These are phyloP conservation scores for Parauchenoglanis punctatus DNA, from an alignment of 2,797 vertebrate genomes.

Conservation along the genomic window DNA sequence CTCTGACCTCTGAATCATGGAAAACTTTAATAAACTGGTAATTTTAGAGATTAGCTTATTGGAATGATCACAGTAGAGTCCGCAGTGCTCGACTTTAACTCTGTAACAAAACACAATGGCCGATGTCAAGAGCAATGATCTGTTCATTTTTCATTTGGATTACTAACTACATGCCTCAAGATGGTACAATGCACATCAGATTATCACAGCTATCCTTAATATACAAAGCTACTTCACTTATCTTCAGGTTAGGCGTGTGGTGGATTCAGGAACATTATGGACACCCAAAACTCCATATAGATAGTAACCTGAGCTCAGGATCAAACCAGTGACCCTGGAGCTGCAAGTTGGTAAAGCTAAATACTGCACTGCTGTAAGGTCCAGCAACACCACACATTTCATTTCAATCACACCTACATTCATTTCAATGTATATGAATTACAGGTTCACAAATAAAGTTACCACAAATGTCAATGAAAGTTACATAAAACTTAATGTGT, in stretches of 20 bases:
- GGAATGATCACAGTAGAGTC: conserved; percentile 29
- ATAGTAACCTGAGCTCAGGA: neutral
- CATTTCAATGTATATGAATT: neutral
- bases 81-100: neutral
- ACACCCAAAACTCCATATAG: neutral
- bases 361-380: neutral
- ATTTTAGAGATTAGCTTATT: conserved; percentile 41
- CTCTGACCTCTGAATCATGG: conserved; percentile 45
- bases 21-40: conserved; percentile 50
- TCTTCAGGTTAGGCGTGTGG: neutral
- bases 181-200: neutral
- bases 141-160: neutral
- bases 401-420: neutral
- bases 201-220: neutral
- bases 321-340: neutral
- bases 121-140: neutral
- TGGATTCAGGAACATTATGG: neutral
- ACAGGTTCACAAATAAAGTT: neutral
- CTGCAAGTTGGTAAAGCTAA: neutral
- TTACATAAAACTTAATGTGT: neutral
- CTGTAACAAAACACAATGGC: neutral
- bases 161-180: neutral
- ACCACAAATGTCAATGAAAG: neutral
- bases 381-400: neutral
- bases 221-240: neutral